Evolutionary conservation across 2,797 vertebrate genomes (phyloP), one percentile per base, ranked within the genome.

Genomic region (Benthosema pterotum): DNA sequence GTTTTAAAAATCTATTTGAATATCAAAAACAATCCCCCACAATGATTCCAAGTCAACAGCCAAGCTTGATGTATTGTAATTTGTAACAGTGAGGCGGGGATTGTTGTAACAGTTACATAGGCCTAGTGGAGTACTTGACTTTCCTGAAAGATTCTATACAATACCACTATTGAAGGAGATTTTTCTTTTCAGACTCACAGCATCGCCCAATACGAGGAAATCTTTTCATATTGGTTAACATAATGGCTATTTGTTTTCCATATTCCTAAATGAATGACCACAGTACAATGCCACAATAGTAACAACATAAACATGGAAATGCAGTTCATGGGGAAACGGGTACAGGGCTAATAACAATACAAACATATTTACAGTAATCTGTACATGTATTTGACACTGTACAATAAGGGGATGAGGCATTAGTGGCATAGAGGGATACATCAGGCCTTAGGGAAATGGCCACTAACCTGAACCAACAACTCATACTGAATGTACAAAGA

Each of bases 311-410:
- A 83, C 72, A 52, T 65, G 59, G 66, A 52, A 80, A 82, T 73
- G 66, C 77, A 81, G 78, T 66, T 75, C 52, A 74, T 71, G 61
- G 67, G 64, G 77, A 28, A 28, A 77, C 69, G 79, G 57, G 67
- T 48, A 18, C 49, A 52, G 28, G 48, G 52, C 59, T 59, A 74
- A 47, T 59, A 74, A 47, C 42, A 28, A 75, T 69, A 74, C 74
- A 75, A 72, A 79, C 32, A 66, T 85, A 88, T 88, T 79, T 83
- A 90, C 79, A 88, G 7, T 28, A 25, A 58, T 58, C 67, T 83
- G 75, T 85, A 85, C 82, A 87, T 32, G 71, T 78, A 74, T 75
- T 63, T 68, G 65, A 87, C 72, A 82, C 75, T 77, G 60, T 80
- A 83, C 78, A 83, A 62, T 3, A 57, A 57, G 38, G 57, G 52